phyloP scores from a whole-genome alignment of 2,797 vertebrate species.

The Anas bahamensis region DNA sequence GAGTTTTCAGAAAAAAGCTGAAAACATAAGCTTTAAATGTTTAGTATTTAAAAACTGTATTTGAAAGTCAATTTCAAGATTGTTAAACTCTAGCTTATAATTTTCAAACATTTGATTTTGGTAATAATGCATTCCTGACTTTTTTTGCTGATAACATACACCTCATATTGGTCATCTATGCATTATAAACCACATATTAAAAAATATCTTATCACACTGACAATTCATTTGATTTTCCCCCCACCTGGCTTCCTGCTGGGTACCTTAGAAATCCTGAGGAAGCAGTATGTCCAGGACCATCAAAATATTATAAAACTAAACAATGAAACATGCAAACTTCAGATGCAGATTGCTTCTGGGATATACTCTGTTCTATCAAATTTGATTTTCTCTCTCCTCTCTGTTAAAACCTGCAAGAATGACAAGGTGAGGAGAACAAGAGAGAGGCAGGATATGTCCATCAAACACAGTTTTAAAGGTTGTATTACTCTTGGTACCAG shows the following conservation, averaged over 20 bases:
- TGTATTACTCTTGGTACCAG: not conserved
- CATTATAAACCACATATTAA: not conserved
- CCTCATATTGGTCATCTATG: not conserved
- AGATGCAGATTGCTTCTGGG: not conserved
- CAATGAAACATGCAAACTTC: not conserved
- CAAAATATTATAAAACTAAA: not conserved
- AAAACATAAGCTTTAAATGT: not conserved
- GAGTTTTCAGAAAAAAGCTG: not conserved
- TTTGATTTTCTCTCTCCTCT: not conserved
- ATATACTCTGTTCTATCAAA: not conserved
- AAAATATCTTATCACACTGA: not conserved
- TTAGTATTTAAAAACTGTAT: not conserved
- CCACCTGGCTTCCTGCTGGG: not conserved
- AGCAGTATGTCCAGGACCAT: not conserved
- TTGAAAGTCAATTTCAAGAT: not conserved
- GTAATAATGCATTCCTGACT: not conserved
- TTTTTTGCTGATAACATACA: not conserved
- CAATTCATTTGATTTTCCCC: not conserved
- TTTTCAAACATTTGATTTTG: not conserved
- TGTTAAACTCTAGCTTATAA: not conserved
- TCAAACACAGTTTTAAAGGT: not conserved
- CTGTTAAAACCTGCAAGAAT: not conserved
- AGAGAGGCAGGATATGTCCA: not conserved
- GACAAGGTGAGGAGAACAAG: not conserved
- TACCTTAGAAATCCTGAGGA: not conserved